Evolutionary conservation across 2,113 vertebrate genomes (phyloP).

Genomic region (Tringa solitaria): DNA sequence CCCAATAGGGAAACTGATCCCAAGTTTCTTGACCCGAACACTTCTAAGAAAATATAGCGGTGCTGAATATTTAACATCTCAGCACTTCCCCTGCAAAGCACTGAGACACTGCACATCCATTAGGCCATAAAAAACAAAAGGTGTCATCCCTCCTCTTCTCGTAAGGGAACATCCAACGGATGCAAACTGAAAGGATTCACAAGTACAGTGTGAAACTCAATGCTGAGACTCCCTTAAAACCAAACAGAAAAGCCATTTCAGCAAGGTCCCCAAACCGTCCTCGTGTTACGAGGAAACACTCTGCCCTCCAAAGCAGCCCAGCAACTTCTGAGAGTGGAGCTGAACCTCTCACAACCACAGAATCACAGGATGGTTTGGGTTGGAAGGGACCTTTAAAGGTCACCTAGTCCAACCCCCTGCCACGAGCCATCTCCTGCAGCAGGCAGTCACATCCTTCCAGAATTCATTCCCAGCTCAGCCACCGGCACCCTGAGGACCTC

Average conservation of each 20-base stretch:
- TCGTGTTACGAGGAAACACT: background rate
- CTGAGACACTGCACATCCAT: background rate
- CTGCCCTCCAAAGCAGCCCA: background rate
- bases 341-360: background rate
- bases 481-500: background rate
- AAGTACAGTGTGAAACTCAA: background rate
- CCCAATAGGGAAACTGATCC: fast-evolving
- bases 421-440: background rate
- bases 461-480: background rate
- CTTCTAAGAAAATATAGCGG: background rate
- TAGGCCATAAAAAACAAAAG: background rate
- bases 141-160: background rate
- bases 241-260: background rate
- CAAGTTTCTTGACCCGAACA: background rate
- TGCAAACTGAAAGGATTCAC: background rate
- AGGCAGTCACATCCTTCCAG: fast-evolving
- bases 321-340: background rate
- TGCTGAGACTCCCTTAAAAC: background rate
- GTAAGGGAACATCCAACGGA: background rate
- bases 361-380: background rate
- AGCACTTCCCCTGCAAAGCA: background rate
- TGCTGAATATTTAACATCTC: background rate
- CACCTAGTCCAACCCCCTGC: background rate
- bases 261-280: background rate
- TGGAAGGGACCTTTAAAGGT: background rate